Conservation (phyloP, 2,888 invertebrate species). For the Ischnus inquisitorius region DNA sequence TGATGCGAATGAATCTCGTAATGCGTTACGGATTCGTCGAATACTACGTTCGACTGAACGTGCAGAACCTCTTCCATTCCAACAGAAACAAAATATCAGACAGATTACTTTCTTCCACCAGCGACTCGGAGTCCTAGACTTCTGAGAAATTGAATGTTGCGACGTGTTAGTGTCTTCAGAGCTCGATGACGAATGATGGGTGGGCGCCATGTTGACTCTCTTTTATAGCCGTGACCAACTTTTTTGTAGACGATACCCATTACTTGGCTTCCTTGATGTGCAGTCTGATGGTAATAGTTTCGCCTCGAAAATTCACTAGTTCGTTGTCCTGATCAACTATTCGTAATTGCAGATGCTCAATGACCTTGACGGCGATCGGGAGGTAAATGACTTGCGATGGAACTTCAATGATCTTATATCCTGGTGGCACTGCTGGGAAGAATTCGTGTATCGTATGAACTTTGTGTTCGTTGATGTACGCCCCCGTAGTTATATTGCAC, state of each 20-base stretch:
- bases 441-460: too few relatives aligned
- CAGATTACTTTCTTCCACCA: too few relatives aligned
- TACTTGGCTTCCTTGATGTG: conserved; percentile 60
- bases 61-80: too few relatives aligned
- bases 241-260: conserved; percentile 40
- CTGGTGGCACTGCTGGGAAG: conserved; percentile 74
- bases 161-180: conserved; percentile 59
- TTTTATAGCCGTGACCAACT: conserved; percentile 43
- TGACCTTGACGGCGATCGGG: conserved; percentile 64
- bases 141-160: conserved; percentile 59
- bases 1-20: too few relatives aligned
- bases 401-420: conserved; percentile 79
- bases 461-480: too few relatives aligned
- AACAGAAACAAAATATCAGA: too few relatives aligned
- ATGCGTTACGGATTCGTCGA: too few relatives aligned
- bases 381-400: conserved; percentile 71
- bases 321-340: conserved; percentile 70
- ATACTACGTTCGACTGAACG: too few relatives aligned
- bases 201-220: conserved; percentile 22
- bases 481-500: too few relatives aligned
- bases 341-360: conserved; percentile 67
- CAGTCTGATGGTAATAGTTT: conserved; percentile 70
- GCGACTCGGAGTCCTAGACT: conserved; percentile 64
- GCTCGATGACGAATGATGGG: conserved; percentile 42
- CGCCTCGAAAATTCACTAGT: too few relatives aligned